Evolutionary conservation across 2,888 invertebrate genomes (phyloP).

Genomic region (Nasonovia ribisnigri): DNA sequence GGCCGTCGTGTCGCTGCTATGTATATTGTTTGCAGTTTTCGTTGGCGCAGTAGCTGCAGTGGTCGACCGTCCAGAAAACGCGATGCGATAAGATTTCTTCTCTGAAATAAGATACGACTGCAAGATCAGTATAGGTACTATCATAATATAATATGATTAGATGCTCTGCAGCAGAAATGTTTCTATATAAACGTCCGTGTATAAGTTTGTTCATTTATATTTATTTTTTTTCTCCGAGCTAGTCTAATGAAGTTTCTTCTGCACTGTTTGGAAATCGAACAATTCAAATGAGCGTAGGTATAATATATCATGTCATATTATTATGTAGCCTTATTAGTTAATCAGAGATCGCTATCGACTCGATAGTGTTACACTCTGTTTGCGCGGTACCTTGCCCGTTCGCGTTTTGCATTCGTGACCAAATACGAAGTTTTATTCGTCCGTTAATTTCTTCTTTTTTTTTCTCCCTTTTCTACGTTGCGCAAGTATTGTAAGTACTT

Average conservation of each 20-base stretch:
- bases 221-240: not conserved
- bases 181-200: not conserved
- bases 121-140: too few relatives aligned
- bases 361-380: slow-evolving; percentile 33
- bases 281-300: not conserved
- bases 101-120: not conserved
- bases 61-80: not conserved
- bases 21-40: not conserved
- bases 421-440: slow-evolving; percentile 40
- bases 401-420: slow-evolving; percentile 39
- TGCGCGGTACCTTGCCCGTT: not conserved
- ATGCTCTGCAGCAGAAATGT: not conserved
- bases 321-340: slow-evolving; percentile 11
- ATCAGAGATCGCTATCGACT: slow-evolving; percentile 48
- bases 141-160: not conserved
- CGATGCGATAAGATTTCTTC: not conserved
- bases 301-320: not conserved
- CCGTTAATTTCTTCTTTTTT: slow-evolving; percentile 42
- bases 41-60: not conserved
- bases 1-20: not conserved
- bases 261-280: not conserved
- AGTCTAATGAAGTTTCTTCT: not conserved
- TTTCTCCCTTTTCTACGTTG: not conserved
- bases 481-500: not conserved
- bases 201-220: not conserved